Percentiles rank a stretch among this genome's conserved stretches.
Conservation (phyloP, 1,140 invertebrate genomes). For the Euura saliciscinereae region DNA sequence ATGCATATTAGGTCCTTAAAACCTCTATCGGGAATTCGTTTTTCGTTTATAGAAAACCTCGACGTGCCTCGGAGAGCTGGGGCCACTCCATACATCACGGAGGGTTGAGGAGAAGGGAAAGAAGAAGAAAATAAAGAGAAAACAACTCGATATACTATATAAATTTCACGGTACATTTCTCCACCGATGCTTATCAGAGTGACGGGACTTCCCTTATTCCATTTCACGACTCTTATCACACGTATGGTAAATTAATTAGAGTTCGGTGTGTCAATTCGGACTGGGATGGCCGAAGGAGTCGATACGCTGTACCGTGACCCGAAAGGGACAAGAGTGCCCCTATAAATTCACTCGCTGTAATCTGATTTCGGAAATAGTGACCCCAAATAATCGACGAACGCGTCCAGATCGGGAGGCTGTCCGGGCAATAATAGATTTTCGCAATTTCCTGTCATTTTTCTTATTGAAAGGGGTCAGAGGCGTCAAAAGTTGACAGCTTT, state of each 20-base stretch:
- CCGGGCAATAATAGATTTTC: slow-evolving; percentile 1
- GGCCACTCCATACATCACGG: neutral
- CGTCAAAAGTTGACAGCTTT: too few relatives aligned
- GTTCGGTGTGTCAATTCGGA: too few relatives aligned
- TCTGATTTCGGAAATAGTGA: slow-evolving; percentile 7
- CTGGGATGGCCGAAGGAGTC: too few relatives aligned
- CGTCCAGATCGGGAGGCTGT: neutral
- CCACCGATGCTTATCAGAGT: neutral
- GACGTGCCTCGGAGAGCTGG: neutral
- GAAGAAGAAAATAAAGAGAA: neutral
- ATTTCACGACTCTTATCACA: too few relatives aligned
- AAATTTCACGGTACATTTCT: slow-evolving; percentile 4
- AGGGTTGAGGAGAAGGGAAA: too few relatives aligned
- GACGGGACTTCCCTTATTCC: too few relatives aligned
- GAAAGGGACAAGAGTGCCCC: slow-evolving; percentile 1
- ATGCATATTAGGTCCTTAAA: slow-evolving; percentile 3
- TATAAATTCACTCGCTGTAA: neutral
- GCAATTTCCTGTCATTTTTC: slow-evolving; percentile 5
- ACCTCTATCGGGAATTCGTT: slow-evolving; percentile 5
- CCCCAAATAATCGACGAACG: neutral
- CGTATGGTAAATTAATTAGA: too few relatives aligned
- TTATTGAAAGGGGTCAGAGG: neutral
- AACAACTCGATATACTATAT: neutral
- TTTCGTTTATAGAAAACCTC: slow-evolving; percentile 3
- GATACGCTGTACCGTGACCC: neutral